Evolutionary conservation across 2,113 vertebrate genomes (phyloP).

Genomic region (Turnix velox): DNA sequence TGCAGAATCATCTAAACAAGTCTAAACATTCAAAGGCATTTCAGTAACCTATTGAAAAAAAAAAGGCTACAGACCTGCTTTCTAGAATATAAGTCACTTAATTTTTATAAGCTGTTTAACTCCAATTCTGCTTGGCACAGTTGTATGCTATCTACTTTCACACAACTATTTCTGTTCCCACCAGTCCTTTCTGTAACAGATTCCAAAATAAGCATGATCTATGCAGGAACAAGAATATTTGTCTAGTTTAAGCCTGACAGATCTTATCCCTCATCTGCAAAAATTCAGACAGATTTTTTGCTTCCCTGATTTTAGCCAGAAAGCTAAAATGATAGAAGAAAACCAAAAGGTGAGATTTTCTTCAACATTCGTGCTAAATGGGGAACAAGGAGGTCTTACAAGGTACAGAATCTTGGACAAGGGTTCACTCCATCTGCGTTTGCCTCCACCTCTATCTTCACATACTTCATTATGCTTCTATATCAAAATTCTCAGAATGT

Average conservation of each 20-base stretch:
- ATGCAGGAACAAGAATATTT: constrained; percentile 31
- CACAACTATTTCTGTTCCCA: constrained; percentile 41
- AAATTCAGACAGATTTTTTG: neutral
- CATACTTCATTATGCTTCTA: neutral
- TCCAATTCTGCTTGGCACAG: neutral
- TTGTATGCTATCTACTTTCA: constrained; percentile 4
- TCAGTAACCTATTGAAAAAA: neutral
- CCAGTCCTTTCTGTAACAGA: neutral
- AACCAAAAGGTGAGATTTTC: neutral
- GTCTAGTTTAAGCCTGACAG: constrained; percentile 29
- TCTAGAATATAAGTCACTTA: neutral
- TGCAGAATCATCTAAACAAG: neutral
- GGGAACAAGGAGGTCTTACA: neutral
- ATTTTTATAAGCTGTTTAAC: constrained; percentile 26
- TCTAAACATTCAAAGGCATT: neutral
- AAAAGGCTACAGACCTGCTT: neutral
- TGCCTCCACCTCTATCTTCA: neutral
- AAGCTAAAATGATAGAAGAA: neutral
- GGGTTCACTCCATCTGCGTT: neutral
- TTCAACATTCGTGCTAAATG: neutral
- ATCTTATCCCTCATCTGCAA: constrained; percentile 24
- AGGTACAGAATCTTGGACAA: neutral
- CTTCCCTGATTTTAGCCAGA: constrained; percentile 4
- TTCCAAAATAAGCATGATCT: constrained; percentile 39
- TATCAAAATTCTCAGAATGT: neutral